phyloP scores from a whole-genome alignment of 1,140 invertebrate genomes.

The Micrasema minimum region DNA sequence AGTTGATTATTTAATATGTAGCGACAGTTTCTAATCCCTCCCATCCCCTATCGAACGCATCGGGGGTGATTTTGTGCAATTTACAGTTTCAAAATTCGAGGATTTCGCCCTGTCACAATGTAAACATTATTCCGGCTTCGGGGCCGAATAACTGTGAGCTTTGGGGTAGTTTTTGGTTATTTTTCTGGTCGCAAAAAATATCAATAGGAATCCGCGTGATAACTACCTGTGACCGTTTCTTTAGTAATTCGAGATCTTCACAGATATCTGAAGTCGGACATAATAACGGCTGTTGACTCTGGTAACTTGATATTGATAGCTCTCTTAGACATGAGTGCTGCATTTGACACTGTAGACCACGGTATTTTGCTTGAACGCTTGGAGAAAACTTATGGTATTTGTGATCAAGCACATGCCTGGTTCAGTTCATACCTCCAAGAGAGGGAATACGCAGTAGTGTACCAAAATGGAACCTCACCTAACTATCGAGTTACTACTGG shows the following conservation, averaged over 20 bases:
- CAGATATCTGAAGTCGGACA: constrained; percentile 8
- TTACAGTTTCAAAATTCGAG: constrained; percentile 52
- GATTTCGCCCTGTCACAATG: constrained; percentile 52
- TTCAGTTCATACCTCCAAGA: too few relatives aligned
- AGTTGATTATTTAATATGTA: too few relatives aligned
- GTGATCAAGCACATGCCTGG: too few relatives aligned
- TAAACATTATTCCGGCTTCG: constrained; percentile 45
- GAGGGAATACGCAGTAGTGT: too few relatives aligned
- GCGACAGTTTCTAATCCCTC: constrained; percentile 9
- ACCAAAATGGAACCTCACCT: too few relatives aligned
- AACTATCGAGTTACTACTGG: too few relatives aligned
- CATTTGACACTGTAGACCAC: too few relatives aligned
- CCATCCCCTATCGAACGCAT: constrained; percentile 29
- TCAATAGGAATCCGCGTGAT: constrained; percentile 50
- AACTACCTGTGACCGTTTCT: constrained; percentile 50
- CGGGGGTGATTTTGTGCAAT: constrained; percentile 47
- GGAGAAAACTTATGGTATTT: too few relatives aligned
- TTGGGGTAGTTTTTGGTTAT: constrained; percentile 38
- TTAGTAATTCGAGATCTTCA: constrained; percentile 45
- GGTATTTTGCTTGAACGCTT: too few relatives aligned
- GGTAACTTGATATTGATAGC: too few relatives aligned
- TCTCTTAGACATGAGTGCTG: too few relatives aligned
- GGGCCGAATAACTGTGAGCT: constrained; percentile 48
- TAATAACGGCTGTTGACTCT: too few relatives aligned
- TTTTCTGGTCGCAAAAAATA: constrained; percentile 48